phyloP scores from a whole-genome alignment of 1,140 invertebrate species.

The Lerema accius region DNA sequence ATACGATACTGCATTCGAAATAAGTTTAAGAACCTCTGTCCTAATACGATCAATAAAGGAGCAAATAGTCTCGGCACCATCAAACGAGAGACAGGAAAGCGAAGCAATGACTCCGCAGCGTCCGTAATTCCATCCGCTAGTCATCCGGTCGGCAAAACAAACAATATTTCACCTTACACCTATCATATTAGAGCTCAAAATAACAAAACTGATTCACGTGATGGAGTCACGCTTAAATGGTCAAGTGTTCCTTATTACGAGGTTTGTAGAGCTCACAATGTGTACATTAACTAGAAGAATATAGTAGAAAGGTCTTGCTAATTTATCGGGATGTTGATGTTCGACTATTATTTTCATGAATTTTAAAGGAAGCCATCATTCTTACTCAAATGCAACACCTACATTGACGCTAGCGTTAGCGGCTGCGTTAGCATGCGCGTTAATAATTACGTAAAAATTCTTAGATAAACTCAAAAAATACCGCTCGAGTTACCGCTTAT shows the following conservation, averaged over 20 bases:
- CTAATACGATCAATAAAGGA: not conserved
- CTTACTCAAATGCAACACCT: too few species aligned
- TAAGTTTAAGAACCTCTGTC: too few species aligned
- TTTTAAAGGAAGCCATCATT: not conserved
- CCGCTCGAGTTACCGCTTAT: too few species aligned
- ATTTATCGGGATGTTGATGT: not conserved
- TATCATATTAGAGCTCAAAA: slow-evolving; percentile 19
- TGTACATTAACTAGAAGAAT: not conserved
- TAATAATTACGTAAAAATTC: too few species aligned
- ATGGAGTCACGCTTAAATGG: slow-evolving; percentile 5
- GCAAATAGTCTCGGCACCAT: slow-evolving; percentile 3
- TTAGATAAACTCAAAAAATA: too few species aligned
- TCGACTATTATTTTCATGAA: too few species aligned
- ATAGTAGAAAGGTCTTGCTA: not conserved
- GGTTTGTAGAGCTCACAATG: slow-evolving; percentile 5
- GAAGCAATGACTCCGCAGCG: slow-evolving; percentile 45
- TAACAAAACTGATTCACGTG: not conserved
- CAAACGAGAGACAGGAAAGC: slow-evolving; percentile 57
- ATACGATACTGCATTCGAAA: too few species aligned
- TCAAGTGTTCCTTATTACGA: slow-evolving; percentile 5
- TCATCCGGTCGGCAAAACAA: slow-evolving; percentile 36
- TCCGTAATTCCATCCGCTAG: slow-evolving; percentile 46
- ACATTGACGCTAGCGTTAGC: too few species aligned
- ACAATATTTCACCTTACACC: slow-evolving; percentile 37
- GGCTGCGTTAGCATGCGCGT: too few species aligned